Percentiles rank a stretch among this genome's conserved stretches.
phyloP scores from a whole-genome alignment of 2,113 vertebrate species.

The Tamias sibiricus region DNA sequence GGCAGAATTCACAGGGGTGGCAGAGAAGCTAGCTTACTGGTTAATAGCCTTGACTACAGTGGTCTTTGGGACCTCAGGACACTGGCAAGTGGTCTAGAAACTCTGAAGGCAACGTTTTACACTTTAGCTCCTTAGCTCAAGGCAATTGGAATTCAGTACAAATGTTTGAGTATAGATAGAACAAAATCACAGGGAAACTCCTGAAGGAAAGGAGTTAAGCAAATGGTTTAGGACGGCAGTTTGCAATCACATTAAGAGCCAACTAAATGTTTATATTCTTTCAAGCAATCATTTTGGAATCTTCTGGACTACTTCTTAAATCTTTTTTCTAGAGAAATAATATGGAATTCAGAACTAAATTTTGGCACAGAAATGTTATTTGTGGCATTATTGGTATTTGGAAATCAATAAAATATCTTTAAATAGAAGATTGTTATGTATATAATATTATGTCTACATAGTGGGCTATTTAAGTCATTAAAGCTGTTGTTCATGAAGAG shows the following conservation, averaged over 20 bases:
- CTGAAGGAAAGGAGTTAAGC: neutral
- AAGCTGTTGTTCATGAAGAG: neutral
- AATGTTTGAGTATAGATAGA: neutral
- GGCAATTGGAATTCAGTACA: neutral
- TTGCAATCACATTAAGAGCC: neutral
- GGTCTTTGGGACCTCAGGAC: neutral
- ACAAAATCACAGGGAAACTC: constrained; percentile 32
- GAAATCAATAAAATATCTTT: constrained; percentile 35
- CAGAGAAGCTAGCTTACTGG: neutral
- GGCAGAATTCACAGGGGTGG: neutral
- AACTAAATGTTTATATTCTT: neutral
- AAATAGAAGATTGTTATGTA: neutral
- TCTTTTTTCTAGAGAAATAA: constrained; percentile 29
- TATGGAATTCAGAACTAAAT: constrained; percentile 54
- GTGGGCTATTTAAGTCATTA: neutral
- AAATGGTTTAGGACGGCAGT: neutral
- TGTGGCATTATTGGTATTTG: constrained; percentile 42
- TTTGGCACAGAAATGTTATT: constrained; percentile 40
- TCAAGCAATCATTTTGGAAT: constrained; percentile 3
- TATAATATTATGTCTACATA: neutral
- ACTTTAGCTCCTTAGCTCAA: neutral
- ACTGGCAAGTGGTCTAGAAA: neutral
- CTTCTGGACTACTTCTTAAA: neutral
- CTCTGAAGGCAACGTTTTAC: neutral
- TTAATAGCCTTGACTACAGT: neutral